A percentile compares a stretch with the other conserved stretches of the same genome.
Evolutionary conservation across 2,113 vertebrate genomes (phyloP).

Genomic region (Ascaphus truei): DNA sequence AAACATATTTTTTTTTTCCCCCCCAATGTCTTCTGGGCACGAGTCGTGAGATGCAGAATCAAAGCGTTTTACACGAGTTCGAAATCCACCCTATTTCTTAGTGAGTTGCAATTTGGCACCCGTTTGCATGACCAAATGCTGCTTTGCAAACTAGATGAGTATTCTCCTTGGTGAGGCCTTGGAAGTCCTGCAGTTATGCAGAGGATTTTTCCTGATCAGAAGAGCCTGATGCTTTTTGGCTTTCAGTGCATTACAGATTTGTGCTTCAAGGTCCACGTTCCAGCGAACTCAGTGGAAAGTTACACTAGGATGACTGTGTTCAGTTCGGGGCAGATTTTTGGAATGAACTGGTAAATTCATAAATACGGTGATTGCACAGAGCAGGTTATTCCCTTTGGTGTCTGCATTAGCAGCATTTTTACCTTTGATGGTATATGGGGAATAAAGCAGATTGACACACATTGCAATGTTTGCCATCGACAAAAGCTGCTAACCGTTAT

Average conservation of each 20-base stretch:
- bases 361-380: background rate
- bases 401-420: background rate
- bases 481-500: background rate
- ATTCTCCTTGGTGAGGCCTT: conserved; percentile 19
- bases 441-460: background rate
- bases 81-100: conserved; percentile 14
- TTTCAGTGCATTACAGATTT: background rate
- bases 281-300: background rate
- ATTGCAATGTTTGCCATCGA: background rate
- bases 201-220: conserved; percentile 26
- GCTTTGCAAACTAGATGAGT: background rate
- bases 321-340: background rate
- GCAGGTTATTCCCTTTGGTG: background rate
- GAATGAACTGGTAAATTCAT: background rate
- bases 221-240: conserved; percentile 22
- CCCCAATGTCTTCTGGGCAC: conserved; percentile 7
- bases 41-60: conserved; percentile 15
- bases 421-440: too few relatives aligned
- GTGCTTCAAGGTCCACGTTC: background rate
- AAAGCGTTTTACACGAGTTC: conserved; percentile 29
- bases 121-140: conserved; percentile 10
- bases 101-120: conserved; percentile 16
- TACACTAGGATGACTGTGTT: background rate
- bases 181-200: conserved; percentile 10
- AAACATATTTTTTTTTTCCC: conserved; percentile 29